These are phyloP conservation scores for Polydrusus tereticollis DNA, from an alignment of 2,888 invertebrate species.

Conservation along the genomic window DNA sequence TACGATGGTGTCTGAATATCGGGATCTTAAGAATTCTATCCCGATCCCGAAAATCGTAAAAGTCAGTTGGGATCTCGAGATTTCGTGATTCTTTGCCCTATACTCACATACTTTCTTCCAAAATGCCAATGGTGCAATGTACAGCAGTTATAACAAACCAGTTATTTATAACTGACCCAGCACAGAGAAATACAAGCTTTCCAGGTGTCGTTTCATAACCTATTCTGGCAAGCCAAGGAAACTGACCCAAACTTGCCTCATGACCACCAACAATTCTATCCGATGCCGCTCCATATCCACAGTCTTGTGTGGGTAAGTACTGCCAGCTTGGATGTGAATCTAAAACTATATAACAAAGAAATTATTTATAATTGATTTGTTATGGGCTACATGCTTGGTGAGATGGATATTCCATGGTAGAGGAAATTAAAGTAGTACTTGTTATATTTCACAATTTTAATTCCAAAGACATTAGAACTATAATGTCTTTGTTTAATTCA, in stretches of 20 bases:
- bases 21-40: no score
- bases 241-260: constrained; percentile 73
- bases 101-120: constrained; percentile 30
- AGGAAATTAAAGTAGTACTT: no score
- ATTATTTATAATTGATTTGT: background rate
- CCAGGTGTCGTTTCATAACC: constrained; percentile 67
- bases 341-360: background rate
- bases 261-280: constrained; percentile 76
- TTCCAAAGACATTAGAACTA: no score
- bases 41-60: no score
- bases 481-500: no score
- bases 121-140: constrained; percentile 70
- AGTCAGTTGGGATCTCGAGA: no score
- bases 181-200: constrained; percentile 67
- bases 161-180: constrained; percentile 77
- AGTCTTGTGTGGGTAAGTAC: constrained; percentile 36
- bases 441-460: no score
- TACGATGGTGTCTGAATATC: no score
- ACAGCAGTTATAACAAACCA: constrained; percentile 81
- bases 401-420: no score
- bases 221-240: constrained; percentile 75
- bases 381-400: no score
- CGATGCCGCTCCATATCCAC: constrained; percentile 57
- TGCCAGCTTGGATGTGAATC: constrained; percentile 32
- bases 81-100: no score